A percentile compares a stretch with the other conserved stretches of the same genome.
Evolutionary conservation across 2,888 invertebrate genomes (phyloP).

Genomic region (Suillia variegata): DNA sequence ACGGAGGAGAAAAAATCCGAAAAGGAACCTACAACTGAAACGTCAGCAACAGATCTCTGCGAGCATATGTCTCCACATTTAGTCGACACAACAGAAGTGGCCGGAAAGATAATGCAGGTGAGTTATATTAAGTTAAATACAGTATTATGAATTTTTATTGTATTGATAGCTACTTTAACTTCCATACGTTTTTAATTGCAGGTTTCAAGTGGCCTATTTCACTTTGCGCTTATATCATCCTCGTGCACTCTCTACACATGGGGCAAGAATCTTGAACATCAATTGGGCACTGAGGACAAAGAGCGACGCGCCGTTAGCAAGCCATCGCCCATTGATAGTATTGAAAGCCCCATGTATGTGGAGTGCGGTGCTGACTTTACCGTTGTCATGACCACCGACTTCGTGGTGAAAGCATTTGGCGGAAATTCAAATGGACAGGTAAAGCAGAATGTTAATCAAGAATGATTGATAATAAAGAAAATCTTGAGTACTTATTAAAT

Average conservation of each 20-base stretch:
- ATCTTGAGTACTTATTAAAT: not conserved
- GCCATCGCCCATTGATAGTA: slow-evolving; percentile 55
- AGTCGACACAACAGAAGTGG: slow-evolving; percentile 69
- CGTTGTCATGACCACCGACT: slow-evolving; percentile 59
- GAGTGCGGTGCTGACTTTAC: slow-evolving; percentile 62
- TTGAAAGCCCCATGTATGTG: slow-evolving; percentile 57
- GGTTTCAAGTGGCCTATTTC: slow-evolving; percentile 81
- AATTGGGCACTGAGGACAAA: slow-evolving; percentile 69
- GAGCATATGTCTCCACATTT: slow-evolving; percentile 68
- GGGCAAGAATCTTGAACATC: slow-evolving; percentile 91
- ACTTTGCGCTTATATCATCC: slow-evolving; percentile 76
- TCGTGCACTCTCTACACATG: slow-evolving; percentile 78
- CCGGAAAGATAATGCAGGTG: slow-evolving; percentile 70
- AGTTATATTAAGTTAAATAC: slow-evolving; percentile 20
- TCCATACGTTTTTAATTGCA: slow-evolving; percentile 22
- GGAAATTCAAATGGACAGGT: slow-evolving; percentile 61
- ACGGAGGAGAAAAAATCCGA: slow-evolving; percentile 11
- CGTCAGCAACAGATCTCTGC: slow-evolving; percentile 51
- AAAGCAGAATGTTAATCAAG: not conserved
- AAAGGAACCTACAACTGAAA: slow-evolving; percentile 29
- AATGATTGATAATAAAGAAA: not conserved
- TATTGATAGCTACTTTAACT: not conserved
- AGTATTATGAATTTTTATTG: slow-evolving; percentile 5
- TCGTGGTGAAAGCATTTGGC: slow-evolving; percentile 59
- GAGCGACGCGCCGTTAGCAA: slow-evolving; percentile 54